phyloP scores from a whole-genome alignment of 2,888 invertebrate species.

The Neuroscelio doddi region DNA sequence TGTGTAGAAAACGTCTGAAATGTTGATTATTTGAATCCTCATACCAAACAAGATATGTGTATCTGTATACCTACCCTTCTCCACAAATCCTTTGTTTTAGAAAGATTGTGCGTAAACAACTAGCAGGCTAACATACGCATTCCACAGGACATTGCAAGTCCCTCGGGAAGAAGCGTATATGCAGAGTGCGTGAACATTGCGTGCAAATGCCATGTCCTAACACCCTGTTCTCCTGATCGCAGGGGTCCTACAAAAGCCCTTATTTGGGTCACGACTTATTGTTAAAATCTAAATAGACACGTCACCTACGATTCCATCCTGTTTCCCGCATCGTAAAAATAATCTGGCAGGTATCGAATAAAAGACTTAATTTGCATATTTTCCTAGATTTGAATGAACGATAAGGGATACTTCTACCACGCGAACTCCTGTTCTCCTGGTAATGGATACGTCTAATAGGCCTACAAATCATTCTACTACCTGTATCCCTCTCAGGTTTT shows the following conservation, averaged over 20 bases:
- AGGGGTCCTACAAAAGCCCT: constrained; percentile 71
- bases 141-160: constrained; percentile 52
- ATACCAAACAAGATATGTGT: too few species aligned
- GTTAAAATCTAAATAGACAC: constrained; percentile 53
- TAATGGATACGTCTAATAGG: constrained; percentile 67
- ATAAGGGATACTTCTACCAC: background rate
- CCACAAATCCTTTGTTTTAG: constrained; percentile 56
- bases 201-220: constrained; percentile 45
- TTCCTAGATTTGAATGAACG: constrained; percentile 35
- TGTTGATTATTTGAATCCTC: too few species aligned
- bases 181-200: constrained; percentile 52
- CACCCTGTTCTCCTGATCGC: constrained; percentile 65
- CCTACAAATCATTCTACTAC: constrained; percentile 69
- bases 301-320: constrained; percentile 58
- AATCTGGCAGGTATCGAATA: constrained; percentile 71
- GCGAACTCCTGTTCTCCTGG: constrained; percentile 60
- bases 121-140: constrained; percentile 66
- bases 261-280: constrained; percentile 69
- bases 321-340: constrained; percentile 66
- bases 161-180: constrained; percentile 51
- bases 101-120: constrained; percentile 68
- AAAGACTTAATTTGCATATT: constrained; percentile 71
- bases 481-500: too few species aligned
- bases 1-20: too few species aligned
- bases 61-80: too few species aligned